Evolutionary conservation across 2,888 invertebrate genomes (phyloP), one percentile per base, ranked within the genome.

Genomic region (Glyphotaelius pellucidus): DNA sequence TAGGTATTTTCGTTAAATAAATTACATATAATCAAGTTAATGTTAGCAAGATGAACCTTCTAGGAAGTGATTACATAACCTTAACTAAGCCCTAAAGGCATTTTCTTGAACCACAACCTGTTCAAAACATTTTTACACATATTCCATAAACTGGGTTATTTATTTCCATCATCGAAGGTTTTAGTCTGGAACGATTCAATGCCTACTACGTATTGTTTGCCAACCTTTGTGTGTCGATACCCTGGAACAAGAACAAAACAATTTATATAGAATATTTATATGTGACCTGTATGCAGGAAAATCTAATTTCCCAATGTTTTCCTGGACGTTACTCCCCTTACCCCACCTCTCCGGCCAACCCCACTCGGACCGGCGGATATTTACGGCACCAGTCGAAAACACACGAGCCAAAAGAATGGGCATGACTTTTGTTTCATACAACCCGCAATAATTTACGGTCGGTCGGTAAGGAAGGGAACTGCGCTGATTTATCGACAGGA

Each of bases 371-470:
- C 88, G 80, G 80, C 86, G 67, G 42, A 90, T 90, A 90, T 90
- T 90, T 90, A 90, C 90, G 90, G 79, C 85, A 35, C n/a, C 84
- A 80, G 90, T 84, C 84, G 89, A 89, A 80, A 80, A 89, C 89
- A 89, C 89, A 89, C 89, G 89, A 89, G 80, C 80, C 80, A 88
- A 88, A 88, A 88, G 88, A 91, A 91, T 90, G 85, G 67, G 35
- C 84, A 85, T 85, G 92, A 92, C 92, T 92, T 92, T 87, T 92
- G 91, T 92, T 92, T 92, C 91, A 91, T 92, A 91, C 92, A 92
- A 92, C 88, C 88, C 67, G 67, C 32, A n/a, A 67, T 88, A 91
- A 83, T 80, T 81, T 88, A 91, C 83, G 83, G 81, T 35, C 81
- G 67, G 84, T 84, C 35, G 84, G 90, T 85, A 85, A 83, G 85